Evolutionary conservation across 2,113 vertebrate species (phyloP), one percentile per base, ranked within the genome.

Genomic region (Thalassarche chlororhynchos): DNA sequence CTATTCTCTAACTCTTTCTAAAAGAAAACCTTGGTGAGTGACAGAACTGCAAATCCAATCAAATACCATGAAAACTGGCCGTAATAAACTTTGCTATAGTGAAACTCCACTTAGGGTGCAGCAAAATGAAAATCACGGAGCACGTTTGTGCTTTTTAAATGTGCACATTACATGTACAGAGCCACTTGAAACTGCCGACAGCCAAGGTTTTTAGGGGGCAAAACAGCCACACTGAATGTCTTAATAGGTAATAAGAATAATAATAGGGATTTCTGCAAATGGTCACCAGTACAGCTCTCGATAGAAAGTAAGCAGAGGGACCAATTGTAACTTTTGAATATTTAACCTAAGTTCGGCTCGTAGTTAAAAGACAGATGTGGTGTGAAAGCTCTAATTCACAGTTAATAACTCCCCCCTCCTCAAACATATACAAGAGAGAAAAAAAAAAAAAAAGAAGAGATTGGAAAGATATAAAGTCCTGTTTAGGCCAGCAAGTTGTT

Each of bases 11-110:
- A 77, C 32, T 93, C 75, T 77, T 84, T 54, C 60, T 86, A 77
- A 85, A 90, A 95, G 42, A 94, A 96, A 96, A 83, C 38, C 31
- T 76, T 91, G n/a, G 29, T 68, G 82, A 96, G 79, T 91, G 87
- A 51, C 81, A 91, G 86, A 80, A 51, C 38, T 92, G 62, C 74
- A 95, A 95, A 95, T 95, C 65, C 87, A 85, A 71, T 90, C 36
- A 55, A 66, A 93, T n/a, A 64, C 47, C 57, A 32, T n/a, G 49
- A 89, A 94, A 95, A 88, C 51, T 64, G 61, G 34, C 57, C 0
- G 3, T 69, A 81, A 71, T 51, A 88, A 87, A 80, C 60, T 91
- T 85, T 76, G 42, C 47, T 89, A 20, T 17, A 97, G 80, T 64
- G 66, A 90, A 96, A 95, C 55, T 60, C 51, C 34, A 75, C 76